phyloP scores from a whole-genome alignment of 37 sponge, comb jelly and placozoan species.

The Tethya wilhelma region DNA sequence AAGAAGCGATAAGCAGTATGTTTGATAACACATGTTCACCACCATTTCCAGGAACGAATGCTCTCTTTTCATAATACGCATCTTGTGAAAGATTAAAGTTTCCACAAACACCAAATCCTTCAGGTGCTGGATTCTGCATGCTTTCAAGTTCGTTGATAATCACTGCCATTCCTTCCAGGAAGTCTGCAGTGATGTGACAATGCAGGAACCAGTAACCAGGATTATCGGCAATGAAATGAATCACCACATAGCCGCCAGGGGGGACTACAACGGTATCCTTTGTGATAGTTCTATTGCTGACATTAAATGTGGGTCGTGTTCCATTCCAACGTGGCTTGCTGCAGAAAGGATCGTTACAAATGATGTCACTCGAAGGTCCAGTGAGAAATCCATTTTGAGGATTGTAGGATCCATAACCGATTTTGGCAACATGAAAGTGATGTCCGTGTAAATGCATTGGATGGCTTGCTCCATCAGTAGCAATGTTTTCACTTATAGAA shows the following conservation, averaged over 20 bases:
- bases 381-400: neutral
- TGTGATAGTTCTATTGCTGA: neutral
- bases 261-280: conserved; percentile 90
- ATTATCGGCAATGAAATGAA: conserved; percentile 75
- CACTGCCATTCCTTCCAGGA: conserved; percentile 78
- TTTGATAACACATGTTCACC: too few relatives aligned
- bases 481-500: conserved; percentile 4
- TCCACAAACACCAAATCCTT: conserved; percentile 24
- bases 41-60: conserved; percentile 27
- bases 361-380: conserved; percentile 19
- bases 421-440: conserved; percentile 66
- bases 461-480: conserved; percentile 14
- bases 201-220: conserved; percentile 93
- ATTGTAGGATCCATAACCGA: conserved; percentile 69
- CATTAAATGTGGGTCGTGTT: neutral
- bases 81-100: conserved; percentile 5
- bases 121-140: conserved; percentile 45
- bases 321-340: conserved; percentile 20
- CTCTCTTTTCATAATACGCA: neutral
- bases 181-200: conserved; percentile 84
- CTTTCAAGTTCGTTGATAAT: conserved; percentile 47
- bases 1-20: too few relatives aligned
- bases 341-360: conserved; percentile 8
- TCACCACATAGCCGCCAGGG: conserved; percentile 80
- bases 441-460: conserved; percentile 81